Conservation (phyloP, 2,113 vertebrate genomes). For the Ahaetulla prasina region DNA sequence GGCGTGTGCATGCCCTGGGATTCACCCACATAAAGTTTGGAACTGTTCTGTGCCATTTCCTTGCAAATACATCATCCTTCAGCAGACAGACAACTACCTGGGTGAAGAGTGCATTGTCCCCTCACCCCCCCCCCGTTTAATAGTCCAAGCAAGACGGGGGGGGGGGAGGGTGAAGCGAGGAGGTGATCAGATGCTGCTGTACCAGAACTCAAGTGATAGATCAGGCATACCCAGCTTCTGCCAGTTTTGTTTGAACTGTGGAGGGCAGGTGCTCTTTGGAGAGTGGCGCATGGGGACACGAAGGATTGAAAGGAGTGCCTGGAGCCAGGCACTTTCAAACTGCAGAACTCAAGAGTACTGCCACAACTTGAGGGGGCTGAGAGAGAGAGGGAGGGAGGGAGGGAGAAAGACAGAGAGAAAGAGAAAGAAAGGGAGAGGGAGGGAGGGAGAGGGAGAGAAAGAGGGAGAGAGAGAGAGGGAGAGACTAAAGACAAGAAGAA, state of each 20-base stretch:
- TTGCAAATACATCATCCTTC: background rate
- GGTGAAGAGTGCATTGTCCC: background rate
- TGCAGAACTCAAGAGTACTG: background rate
- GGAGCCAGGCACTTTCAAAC: background rate
- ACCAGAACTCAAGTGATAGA: background rate
- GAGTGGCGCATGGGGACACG: background rate
- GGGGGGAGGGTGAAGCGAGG: background rate
- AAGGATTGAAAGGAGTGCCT: background rate
- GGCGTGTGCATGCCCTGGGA: background rate
- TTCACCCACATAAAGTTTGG: background rate
- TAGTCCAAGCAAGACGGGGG: background rate
- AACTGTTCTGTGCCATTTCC: background rate
- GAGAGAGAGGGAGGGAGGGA: accelerated
- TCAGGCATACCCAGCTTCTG: background rate
- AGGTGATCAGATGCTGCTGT: background rate
- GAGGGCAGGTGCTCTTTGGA: background rate
- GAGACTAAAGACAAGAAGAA: background rate
- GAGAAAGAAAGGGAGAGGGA: no score
- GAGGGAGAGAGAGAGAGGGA: no score
- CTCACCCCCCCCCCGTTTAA: background rate
- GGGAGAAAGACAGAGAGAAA: accelerated
- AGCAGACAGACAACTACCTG: background rate
- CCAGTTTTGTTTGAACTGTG: background rate
- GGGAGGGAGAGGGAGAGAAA: no score
- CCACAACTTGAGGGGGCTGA: background rate